Evolutionary conservation across 2,797 vertebrate species (phyloP).

Genomic region (Gallirallus australis): DNA sequence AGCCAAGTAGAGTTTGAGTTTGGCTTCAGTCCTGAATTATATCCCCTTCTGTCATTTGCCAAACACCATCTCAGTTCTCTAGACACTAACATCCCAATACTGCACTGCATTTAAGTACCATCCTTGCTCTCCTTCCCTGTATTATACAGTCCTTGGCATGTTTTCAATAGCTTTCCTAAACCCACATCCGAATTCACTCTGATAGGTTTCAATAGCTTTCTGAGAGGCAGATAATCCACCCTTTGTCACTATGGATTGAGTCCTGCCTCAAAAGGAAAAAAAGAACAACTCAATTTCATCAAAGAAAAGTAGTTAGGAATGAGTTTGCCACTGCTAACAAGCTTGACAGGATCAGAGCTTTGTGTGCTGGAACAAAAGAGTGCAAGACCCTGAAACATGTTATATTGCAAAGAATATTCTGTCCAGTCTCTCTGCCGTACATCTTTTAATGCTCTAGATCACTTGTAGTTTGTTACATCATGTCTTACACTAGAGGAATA

Average conservation of each 20-base stretch:
- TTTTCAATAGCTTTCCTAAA: constrained; percentile 14
- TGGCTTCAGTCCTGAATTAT: constrained; percentile 13
- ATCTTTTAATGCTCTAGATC: neutral
- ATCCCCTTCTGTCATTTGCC: neutral
- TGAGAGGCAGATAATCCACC: constrained; percentile 42
- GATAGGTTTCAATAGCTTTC: neutral
- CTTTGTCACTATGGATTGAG: constrained; percentile 38
- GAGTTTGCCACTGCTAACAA: constrained; percentile 20
- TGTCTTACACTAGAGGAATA: neutral
- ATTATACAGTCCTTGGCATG: neutral
- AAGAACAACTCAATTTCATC: constrained; percentile 22
- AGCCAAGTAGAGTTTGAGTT: constrained; percentile 3
- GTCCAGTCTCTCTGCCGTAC: neutral
- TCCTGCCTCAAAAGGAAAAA: neutral
- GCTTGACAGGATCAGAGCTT: constrained; percentile 34
- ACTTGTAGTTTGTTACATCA: neutral
- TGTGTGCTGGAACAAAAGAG: neutral
- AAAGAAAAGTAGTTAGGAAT: constrained; percentile 21
- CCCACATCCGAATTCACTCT: neutral
- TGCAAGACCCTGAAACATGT: neutral
- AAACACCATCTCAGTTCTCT: constrained; percentile 23
- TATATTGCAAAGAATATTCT: neutral
- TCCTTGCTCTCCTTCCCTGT: neutral
- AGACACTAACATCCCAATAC: neutral
- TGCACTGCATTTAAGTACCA: neutral